A percentile compares a stretch with the other conserved stretches of the same genome.
Evolutionary conservation across 2,113 vertebrate genomes (phyloP).

Genomic region (Paracanthobrama guichenoti): DNA sequence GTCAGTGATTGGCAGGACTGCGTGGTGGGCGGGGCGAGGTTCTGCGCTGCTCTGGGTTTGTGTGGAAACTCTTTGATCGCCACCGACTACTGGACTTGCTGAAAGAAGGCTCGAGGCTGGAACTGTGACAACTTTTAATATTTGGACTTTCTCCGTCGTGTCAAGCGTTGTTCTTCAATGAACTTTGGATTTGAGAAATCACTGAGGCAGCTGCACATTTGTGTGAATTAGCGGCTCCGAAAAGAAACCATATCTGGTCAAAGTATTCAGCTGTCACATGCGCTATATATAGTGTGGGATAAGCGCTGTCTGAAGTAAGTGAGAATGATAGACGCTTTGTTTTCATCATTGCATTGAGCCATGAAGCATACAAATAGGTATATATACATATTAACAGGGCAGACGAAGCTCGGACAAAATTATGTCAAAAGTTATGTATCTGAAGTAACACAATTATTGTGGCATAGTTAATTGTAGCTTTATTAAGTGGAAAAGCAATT

Average conservation of each 20-base stretch:
- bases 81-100: background rate
- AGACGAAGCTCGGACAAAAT: background rate
- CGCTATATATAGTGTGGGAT: constrained; percentile 76
- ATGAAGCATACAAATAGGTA: background rate
- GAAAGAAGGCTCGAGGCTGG: background rate
- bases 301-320: constrained; percentile 70
- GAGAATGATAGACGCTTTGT: constrained; percentile 19
- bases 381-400: background rate
- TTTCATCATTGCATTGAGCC: background rate
- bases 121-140: constrained; percentile 33
- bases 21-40: constrained; percentile 16
- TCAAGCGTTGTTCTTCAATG: background rate
- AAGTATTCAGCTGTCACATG: constrained; percentile 84
- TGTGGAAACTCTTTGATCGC: constrained; percentile 59
- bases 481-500: background rate
- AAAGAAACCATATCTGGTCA: constrained; percentile 87
- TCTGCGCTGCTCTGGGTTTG: constrained; percentile 61
- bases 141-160: background rate
- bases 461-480: too few relatives aligned
- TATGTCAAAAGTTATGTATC: background rate
- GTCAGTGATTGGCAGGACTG: constrained; percentile 70
- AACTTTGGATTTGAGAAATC: constrained; percentile 27
- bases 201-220: constrained; percentile 48
- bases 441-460: background rate
- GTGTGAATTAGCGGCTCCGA: constrained; percentile 64